Percentiles rank a stretch among this genome's conserved stretches.
Evolutionary conservation across 1,140 invertebrate species (phyloP).

Genomic region (Euwallacea similis): DNA sequence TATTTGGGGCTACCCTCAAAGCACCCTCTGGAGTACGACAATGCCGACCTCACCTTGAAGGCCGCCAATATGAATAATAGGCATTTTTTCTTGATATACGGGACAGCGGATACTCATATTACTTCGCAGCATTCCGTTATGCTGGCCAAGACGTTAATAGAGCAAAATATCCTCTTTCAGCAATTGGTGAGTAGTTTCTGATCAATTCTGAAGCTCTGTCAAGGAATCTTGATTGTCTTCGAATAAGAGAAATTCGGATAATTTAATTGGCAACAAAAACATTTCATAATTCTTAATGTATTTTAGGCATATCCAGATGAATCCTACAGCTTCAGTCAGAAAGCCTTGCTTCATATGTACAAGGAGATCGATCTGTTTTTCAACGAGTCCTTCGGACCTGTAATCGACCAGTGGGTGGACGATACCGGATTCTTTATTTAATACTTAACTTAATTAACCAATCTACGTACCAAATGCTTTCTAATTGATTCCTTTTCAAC

Average conservation of each 20-base stretch:
- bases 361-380: conserved; percentile 83
- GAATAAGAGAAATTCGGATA: neutral
- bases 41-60: conserved; percentile 70
- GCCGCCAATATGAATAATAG: conserved; percentile 66
- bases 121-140: conserved; percentile 83
- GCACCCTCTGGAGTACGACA: conserved; percentile 70
- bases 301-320: conserved; percentile 83
- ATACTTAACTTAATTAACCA: conserved; percentile 18
- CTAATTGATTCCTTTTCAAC: neutral
- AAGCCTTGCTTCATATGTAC: conserved; percentile 74
- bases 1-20: conserved; percentile 72
- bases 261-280: conserved; percentile 1
- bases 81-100: conserved; percentile 72
- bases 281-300: conserved; percentile 15
- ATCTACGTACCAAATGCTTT: neutral
- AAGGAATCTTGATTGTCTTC: neutral
- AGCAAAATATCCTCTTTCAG: conserved; percentile 73
- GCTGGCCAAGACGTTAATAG: conserved; percentile 73
- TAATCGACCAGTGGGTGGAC: conserved; percentile 70
- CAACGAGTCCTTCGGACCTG: conserved; percentile 76
- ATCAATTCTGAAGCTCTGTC: neutral
- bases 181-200: conserved; percentile 66
- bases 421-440: conserved; percentile 50
- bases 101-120: conserved; percentile 78
- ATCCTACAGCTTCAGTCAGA: conserved; percentile 67